Conservation (phyloP, 2,888 invertebrate genomes). For the Drosophila neutralis region DNA sequence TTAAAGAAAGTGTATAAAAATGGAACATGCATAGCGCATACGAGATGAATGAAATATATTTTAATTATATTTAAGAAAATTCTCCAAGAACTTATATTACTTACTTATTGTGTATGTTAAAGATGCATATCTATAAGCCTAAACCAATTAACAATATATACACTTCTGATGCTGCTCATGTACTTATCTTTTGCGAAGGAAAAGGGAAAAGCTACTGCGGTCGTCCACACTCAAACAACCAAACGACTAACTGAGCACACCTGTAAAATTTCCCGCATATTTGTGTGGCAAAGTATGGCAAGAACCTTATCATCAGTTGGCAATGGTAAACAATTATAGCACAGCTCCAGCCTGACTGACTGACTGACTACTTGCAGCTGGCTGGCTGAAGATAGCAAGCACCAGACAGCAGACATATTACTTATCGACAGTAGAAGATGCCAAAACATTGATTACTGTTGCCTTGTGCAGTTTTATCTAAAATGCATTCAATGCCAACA, state of each 20-base stretch:
- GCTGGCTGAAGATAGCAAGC: conserved; percentile 58
- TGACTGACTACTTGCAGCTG: conserved; percentile 44
- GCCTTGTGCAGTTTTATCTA: conserved; percentile 74
- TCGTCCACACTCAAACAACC: conserved; percentile 8
- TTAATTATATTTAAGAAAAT: not conserved
- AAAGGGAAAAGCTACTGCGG: conserved; percentile 18
- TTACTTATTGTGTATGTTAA: not conserved
- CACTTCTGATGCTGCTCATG: not conserved
- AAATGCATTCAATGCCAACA: conserved; percentile 56
- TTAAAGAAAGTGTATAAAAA: not conserved
- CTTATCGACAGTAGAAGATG: conserved; percentile 68
- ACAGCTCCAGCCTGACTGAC: conserved; percentile 12
- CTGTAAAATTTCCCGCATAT: conserved; percentile 42
- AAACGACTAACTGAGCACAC: conserved; percentile 17
- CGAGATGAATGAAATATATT: not conserved
- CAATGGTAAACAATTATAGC: conserved; percentile 66
- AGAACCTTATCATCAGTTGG: conserved; percentile 26
- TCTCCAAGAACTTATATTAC: not conserved
- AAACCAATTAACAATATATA: conserved; percentile 25
- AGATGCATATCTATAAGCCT: not conserved
- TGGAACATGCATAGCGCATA: not conserved
- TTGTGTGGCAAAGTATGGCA: conserved; percentile 6
- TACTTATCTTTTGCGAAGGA: conserved; percentile 2
- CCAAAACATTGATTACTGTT: conserved; percentile 76
- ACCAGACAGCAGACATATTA: conserved; percentile 52